These are phyloP conservation scores for Tokudaia tokunoshimensis DNA, from an alignment of 2,797 vertebrate species.

Conservation along the genomic window DNA sequence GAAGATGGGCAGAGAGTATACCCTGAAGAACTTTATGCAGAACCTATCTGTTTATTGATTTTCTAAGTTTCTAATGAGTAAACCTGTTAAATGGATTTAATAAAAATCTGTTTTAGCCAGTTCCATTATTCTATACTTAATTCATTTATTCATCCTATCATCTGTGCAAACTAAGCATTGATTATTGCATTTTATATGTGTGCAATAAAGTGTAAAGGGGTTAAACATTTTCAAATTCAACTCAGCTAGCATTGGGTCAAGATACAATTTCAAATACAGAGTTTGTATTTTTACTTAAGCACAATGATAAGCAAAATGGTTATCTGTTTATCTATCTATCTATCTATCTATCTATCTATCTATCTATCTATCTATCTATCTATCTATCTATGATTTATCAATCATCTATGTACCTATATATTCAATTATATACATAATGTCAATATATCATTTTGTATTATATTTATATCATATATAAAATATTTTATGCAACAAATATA, in stretches of 20 bases:
- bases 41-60: neutral
- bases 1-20: neutral
- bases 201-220: neutral
- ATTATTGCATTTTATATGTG: neutral
- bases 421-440: neutral
- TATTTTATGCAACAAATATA: neutral
- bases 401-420: neutral
- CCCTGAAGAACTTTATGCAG: neutral
- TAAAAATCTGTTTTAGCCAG: neutral
- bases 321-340: neutral
- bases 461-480: neutral
- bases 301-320: neutral
- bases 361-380: neutral
- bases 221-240: conserved; percentile 22
- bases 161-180: neutral
- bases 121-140: neutral
- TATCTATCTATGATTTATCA: neutral
- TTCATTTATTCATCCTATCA: neutral
- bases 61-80: neutral
- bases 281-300: neutral
- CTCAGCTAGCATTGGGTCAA: neutral
- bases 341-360: neutral
- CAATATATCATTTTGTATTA: neutral
- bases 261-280: neutral
- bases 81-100: neutral